Conservation (phyloP, 2,888 invertebrate genomes). For the Muscina levida region DNA sequence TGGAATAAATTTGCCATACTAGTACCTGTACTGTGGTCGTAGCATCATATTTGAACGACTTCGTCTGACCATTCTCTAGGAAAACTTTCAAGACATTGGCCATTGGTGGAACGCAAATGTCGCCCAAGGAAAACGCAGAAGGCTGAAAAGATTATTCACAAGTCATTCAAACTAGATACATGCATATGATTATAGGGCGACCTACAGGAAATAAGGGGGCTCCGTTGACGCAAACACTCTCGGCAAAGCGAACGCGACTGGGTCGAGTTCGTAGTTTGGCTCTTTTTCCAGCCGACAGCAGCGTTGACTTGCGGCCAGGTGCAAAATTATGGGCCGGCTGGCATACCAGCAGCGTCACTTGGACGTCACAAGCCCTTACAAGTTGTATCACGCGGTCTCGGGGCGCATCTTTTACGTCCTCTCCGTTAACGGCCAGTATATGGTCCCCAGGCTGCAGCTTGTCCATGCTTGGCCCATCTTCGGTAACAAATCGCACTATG, state of each 20-base stretch:
- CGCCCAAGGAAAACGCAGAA: constrained; percentile 89
- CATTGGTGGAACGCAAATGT: constrained; percentile 92
- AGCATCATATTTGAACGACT: constrained; percentile 96
- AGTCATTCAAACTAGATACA: background rate
- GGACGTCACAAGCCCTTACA: constrained; percentile 89
- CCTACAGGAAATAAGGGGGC: constrained; percentile 89
- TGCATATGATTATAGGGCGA: constrained; percentile 10
- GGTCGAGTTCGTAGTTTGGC: constrained; percentile 90
- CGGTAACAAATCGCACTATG: constrained; percentile 92
- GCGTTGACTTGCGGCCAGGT: constrained; percentile 87
- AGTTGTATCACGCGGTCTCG: constrained; percentile 93
- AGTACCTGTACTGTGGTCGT: constrained; percentile 90
- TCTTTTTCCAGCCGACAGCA: constrained; percentile 92
- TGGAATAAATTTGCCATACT: background rate
- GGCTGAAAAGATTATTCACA: constrained; percentile 82
- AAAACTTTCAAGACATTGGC: constrained; percentile 97
- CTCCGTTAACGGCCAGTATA: constrained; percentile 93
- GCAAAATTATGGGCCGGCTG: constrained; percentile 87
- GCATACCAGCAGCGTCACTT: constrained; percentile 89
- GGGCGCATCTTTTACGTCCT: constrained; percentile 92
- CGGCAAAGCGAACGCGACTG: constrained; percentile 92
- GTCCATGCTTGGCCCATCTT: constrained; percentile 94
- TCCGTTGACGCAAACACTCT: constrained; percentile 92
- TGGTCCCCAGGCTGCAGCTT: constrained; percentile 95
- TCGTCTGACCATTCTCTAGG: constrained; percentile 96